A percentile compares a stretch with the other conserved stretches of the same genome.
Conservation (phyloP, 2,888 invertebrate genomes). For the Rotaria socialis region DNA sequence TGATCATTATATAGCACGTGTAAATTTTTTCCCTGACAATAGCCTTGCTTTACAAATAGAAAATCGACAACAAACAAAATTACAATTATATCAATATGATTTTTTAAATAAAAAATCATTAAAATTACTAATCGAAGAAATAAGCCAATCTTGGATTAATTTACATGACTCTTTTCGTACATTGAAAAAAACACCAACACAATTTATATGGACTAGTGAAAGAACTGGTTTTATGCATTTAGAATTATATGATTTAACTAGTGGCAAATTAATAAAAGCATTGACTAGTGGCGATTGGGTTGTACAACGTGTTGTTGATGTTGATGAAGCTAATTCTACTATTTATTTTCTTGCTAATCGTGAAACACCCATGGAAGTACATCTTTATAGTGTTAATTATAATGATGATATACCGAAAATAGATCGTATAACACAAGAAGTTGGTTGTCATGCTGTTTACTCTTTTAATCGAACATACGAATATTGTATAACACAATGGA, state of each 20-base stretch:
- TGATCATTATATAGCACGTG: conserved; percentile 18
- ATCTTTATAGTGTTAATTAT: conserved; percentile 27
- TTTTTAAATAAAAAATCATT: not conserved
- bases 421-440: conserved; percentile 4
- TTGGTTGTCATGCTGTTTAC: conserved; percentile 9
- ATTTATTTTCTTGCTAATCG: conserved; percentile 37
- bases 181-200: not conserved
- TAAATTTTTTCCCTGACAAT: conserved; percentile 10
- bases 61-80: conserved; percentile 18
- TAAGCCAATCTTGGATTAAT: conserved; percentile 14
- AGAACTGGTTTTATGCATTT: conserved; percentile 22
- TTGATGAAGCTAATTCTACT: not conserved
- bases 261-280: not conserved
- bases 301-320: not conserved
- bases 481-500: conserved; percentile 14
- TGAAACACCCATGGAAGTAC: not conserved
- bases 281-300: conserved; percentile 31
- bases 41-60: conserved; percentile 13
- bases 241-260: conserved; percentile 9
- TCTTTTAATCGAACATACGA: not conserved
- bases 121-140: conserved; percentile 14
- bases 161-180: conserved; percentile 1
- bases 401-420: not conserved
- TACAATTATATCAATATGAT: conserved; percentile 14
- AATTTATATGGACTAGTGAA: conserved; percentile 34